Conservation (phyloP, 92 coral and sea anemone genomes). For the Porites evermanni region DNA sequence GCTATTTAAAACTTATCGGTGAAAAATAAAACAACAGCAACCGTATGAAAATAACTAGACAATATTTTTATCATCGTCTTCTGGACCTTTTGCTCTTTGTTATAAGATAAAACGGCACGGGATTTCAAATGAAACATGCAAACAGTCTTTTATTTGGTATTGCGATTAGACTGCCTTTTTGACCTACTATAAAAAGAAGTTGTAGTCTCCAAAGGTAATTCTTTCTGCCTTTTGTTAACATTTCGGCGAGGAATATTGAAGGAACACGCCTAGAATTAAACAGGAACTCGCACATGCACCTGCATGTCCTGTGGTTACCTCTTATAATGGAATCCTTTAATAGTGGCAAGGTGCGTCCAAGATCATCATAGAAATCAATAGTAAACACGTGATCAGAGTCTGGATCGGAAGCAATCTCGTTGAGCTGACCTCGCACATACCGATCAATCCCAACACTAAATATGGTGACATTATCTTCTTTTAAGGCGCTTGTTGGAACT, state of each 20-base stretch:
- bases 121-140: no score
- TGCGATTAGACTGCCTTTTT: no score
- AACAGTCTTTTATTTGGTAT: no score
- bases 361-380: constrained; percentile 22
- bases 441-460: constrained; percentile 32
- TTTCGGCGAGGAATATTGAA: not conserved
- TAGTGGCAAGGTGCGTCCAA: constrained; percentile 11
- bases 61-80: no score
- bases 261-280: not conserved
- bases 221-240: not conserved
- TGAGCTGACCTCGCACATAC: constrained; percentile 17
- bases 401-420: constrained; percentile 22
- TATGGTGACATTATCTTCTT: constrained; percentile 5
- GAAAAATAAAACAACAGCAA: no score
- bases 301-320: not conserved
- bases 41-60: no score
- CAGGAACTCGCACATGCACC: not conserved
- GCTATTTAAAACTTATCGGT: no score
- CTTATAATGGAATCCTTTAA: constrained; percentile 19
- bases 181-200: not conserved
- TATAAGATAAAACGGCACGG: no score
- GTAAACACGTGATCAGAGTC: constrained; percentile 20
- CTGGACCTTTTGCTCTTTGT: no score
- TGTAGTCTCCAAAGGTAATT: not conserved
- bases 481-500: constrained; percentile 14